A percentile compares a stretch with the other conserved stretches of the same genome.
Conservation (phyloP, 1,140 invertebrate genomes). For the Lepidotrigona ventralis region DNA sequence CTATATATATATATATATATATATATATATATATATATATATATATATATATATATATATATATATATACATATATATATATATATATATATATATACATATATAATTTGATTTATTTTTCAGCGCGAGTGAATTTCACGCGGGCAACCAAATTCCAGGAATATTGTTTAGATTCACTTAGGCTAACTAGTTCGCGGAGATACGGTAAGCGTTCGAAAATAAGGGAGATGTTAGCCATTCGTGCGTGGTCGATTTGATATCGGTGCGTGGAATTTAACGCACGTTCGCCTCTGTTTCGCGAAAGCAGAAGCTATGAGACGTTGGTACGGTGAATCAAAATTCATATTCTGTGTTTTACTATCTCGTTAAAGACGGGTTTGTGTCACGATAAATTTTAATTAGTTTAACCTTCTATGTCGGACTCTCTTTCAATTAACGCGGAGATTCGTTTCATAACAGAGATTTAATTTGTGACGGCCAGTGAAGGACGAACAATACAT, state of each 20-base stretch:
- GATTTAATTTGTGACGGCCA: no score
- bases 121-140: not conserved
- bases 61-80: no score
- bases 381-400: not conserved
- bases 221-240: not conserved
- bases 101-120: not conserved
- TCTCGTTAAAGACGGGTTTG: not conserved
- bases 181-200: not conserved
- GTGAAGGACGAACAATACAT: no score
- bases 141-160: not conserved
- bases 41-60: no score
- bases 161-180: not conserved
- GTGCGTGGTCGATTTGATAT: not conserved
- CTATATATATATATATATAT: no score
- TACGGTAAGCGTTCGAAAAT: not conserved
- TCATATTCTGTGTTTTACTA: not conserved
- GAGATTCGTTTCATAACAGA: no score
- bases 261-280: not conserved
- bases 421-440: no score
- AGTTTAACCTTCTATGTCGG: no score
- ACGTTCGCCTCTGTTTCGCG: not conserved
- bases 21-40: no score
- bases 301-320: no score
- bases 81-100: not conserved
- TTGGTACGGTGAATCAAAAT: not conserved